Evolutionary conservation across 2,888 invertebrate genomes (phyloP).

Genomic region (Hydriomena furcata): DNA sequence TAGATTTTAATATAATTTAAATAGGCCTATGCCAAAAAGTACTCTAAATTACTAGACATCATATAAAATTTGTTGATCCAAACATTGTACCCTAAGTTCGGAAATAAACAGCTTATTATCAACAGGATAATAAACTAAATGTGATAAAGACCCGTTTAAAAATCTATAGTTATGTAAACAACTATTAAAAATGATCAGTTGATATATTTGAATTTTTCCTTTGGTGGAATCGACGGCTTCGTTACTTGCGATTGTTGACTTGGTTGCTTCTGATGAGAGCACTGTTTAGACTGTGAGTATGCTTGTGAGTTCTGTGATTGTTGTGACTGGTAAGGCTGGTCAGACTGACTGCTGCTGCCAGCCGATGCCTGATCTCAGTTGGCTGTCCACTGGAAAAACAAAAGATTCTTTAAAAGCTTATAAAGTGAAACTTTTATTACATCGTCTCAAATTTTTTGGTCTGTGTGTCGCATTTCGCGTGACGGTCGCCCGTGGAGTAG

Average conservation of each 20-base stretch:
- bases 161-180: no score
- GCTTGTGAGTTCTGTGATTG: slow-evolving; percentile 8
- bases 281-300: background rate
- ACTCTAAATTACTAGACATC: no score
- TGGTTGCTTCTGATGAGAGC: background rate
- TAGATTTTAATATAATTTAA: no score
- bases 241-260: background rate
- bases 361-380: slow-evolving; percentile 59
- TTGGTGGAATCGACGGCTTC: background rate
- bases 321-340: slow-evolving; percentile 20
- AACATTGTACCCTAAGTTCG: background rate
- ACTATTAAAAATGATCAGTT: slow-evolving; percentile 5
- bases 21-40: no score
- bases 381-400: slow-evolving; percentile 63
- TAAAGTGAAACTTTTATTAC: no score
- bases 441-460: no score
- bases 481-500: no score
- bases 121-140: no score
- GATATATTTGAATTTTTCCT: slow-evolving; percentile 21
- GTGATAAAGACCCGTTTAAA: no score
- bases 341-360: slow-evolving; percentile 35
- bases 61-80: no score
- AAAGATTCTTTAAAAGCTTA: background rate
- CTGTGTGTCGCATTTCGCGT: no score
- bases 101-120: no score